Base-by-base conservation (phyloP, 2,888 invertebrate species). In the Amaurobius ferox region DNA sequence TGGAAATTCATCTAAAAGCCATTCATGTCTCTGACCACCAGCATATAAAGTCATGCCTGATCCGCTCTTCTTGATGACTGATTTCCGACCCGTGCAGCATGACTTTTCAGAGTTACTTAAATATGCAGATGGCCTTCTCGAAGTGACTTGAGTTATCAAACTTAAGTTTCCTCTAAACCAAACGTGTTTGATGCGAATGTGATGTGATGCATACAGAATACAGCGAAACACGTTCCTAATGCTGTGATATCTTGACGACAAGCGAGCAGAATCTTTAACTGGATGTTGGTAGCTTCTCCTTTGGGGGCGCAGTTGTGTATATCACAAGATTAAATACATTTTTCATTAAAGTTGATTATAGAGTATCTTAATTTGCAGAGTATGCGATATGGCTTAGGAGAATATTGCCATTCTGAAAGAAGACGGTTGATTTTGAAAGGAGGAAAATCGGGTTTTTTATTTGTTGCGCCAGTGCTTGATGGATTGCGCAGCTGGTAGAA, bases 91-190 rank as follows among this genome's bases (percentile, higher is more conserved):
- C 23, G 23, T 55, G 23, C 55, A 5, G 23, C 55, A 55, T 23
- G 55, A 55, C 55, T 55, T 23, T 23, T 1, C 55, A 11, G 23
- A 19, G 23, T 55, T 55, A 23, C 55, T 55, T 55, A 55, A 55
- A 55, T 55, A 55, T 55, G 55, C 55, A 55, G 55, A 55, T 55
- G 55, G 23, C 55, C 55, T 55, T 55, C 55, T 23, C 19, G 23
- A 55, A 55, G 5, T 55, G 55, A 55, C 55, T 55, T 55, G 23
- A 55, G 55, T 55, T 55, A 55, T 55, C 55, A 55, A 55, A 55
- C 55, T 55, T 55, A 23, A 55, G 55, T 55, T 55, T 55, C 35
- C 35, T 35, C 35, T 7, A 9, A 9, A 35, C 6, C 55, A 55
- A 55, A 55, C 55, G 55, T 55, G 55, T 23, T 55, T 55, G 55